These are phyloP conservation scores for Dione vanillae DNA, from an alignment of 2,888 invertebrate genomes.

Conservation along the genomic window DNA sequence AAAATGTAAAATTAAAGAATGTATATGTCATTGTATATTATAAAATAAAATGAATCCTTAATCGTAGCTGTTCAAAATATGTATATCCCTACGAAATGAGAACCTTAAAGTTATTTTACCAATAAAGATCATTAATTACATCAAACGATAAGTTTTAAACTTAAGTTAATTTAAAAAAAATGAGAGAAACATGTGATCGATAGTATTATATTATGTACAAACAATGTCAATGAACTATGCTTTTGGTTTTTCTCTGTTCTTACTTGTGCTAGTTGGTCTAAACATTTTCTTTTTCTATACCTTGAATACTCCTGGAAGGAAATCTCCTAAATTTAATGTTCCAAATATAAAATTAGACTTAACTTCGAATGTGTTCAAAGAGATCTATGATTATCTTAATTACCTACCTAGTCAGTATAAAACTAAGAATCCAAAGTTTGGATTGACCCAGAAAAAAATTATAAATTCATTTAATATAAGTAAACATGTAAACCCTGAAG, in stretches of 20 bases:
- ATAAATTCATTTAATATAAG: constrained; percentile 70
- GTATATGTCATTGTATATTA: not conserved
- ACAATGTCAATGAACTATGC: constrained; percentile 77
- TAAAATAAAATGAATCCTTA: not conserved
- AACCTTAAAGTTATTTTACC: too few species aligned
- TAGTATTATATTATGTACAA: constrained; percentile 12
- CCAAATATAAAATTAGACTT: constrained; percentile 63
- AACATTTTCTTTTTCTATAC: constrained; percentile 78
- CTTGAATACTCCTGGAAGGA: constrained; percentile 62
- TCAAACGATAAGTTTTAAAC: not conserved
- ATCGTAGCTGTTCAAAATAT: not conserved
- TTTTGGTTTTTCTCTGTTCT: constrained; percentile 74
- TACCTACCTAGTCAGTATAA: constrained; percentile 71
- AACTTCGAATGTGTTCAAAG: constrained; percentile 62
- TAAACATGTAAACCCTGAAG: constrained; percentile 54
- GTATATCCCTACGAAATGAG: not conserved
- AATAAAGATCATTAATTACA: not conserved
- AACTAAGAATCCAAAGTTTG: constrained; percentile 66
- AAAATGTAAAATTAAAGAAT: not conserved
- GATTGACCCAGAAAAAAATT: constrained; percentile 59
- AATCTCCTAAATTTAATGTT: constrained; percentile 56
- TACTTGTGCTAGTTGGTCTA: constrained; percentile 69
- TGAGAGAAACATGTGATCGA: constrained; percentile 6
- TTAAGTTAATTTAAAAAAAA: too few species aligned
- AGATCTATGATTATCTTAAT: constrained; percentile 72